Evolutionary conservation across 1,140 invertebrate genomes (phyloP).

Genomic region (Megalopta genalis): DNA sequence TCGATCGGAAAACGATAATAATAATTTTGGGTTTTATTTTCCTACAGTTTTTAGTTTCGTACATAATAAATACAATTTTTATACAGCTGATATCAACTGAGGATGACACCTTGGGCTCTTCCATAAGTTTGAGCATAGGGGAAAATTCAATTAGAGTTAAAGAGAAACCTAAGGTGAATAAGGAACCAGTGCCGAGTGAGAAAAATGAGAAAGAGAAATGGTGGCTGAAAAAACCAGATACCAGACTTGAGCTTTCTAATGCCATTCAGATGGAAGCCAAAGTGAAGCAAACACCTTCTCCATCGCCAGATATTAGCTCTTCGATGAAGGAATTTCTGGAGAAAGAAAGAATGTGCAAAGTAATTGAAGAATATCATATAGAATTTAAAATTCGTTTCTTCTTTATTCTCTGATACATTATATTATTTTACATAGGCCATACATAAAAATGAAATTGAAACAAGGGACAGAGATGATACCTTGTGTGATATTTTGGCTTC

Average conservation of each 20-base stretch:
- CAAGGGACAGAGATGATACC: slow-evolving; percentile 73
- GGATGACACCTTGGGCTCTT: slow-evolving; percentile 69
- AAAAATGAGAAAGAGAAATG: slow-evolving; percentile 65
- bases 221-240: slow-evolving; percentile 71
- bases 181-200: slow-evolving; percentile 44
- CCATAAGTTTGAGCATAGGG: slow-evolving; percentile 69
- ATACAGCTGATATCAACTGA: slow-evolving; percentile 62
- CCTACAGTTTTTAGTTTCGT: background rate
- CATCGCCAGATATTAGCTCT: slow-evolving; percentile 69
- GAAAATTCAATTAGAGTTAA: slow-evolving; percentile 70
- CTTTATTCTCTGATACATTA: background rate
- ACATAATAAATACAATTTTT: background rate
- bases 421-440: slow-evolving; percentile 43
- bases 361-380: slow-evolving; percentile 37
- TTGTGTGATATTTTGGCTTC: slow-evolving; percentile 74
- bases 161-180: slow-evolving; percentile 59
- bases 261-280: slow-evolving; percentile 55
- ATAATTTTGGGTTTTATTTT: background rate
- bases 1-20: background rate
- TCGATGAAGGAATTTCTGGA: slow-evolving; percentile 76
- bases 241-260: slow-evolving; percentile 50
- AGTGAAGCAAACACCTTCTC: slow-evolving; percentile 45
- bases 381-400: background rate
- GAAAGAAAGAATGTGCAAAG: slow-evolving; percentile 76
- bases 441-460: slow-evolving; percentile 64